Conservation (phyloP, 1,140 invertebrate species). For the Tetragonula clypearis region DNA sequence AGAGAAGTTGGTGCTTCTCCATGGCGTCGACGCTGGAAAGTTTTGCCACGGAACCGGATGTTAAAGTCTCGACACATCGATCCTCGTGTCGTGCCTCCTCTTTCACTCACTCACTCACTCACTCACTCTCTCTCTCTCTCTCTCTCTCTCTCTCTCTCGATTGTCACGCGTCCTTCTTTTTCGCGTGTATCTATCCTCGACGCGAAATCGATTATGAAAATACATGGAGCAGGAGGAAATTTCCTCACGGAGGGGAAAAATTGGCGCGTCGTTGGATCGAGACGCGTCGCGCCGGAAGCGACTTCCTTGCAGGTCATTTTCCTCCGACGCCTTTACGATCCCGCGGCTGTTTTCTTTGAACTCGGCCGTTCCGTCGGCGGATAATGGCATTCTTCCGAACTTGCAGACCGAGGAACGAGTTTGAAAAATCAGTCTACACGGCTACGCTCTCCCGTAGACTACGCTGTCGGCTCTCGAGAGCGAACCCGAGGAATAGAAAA, state of each 20-base stretch:
- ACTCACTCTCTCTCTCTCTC: too few species aligned
- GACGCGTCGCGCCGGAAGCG: not conserved
- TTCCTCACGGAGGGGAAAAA: not conserved
- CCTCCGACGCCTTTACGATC: not conserved
- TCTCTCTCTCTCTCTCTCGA: not conserved
- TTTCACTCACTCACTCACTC: too few species aligned
- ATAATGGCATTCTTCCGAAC: constrained; percentile 1
- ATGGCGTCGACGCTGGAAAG: constrained; percentile 14
- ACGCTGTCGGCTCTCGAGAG: not conserved
- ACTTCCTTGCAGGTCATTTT: constrained; percentile 24
- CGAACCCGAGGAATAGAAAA: not conserved
- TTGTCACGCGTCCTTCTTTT: constrained; percentile 7
- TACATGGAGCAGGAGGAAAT: constrained; percentile 15
- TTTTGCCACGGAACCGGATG: not conserved
- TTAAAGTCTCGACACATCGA: constrained; percentile 31
- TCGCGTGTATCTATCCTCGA: not conserved
- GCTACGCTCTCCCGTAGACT: not conserved
- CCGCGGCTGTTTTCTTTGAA: constrained; percentile 9
- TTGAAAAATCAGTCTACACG: not conserved
- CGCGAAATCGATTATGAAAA: constrained; percentile 62
- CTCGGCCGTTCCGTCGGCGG: too few species aligned
- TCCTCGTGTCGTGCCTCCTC: constrained; percentile 1
- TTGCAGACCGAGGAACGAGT: not conserved
- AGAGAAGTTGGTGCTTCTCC: not conserved
- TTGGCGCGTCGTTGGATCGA: not conserved